phyloP scores from a whole-genome alignment of 2,113 vertebrate genomes.

The Microcebus griseorufus region DNA sequence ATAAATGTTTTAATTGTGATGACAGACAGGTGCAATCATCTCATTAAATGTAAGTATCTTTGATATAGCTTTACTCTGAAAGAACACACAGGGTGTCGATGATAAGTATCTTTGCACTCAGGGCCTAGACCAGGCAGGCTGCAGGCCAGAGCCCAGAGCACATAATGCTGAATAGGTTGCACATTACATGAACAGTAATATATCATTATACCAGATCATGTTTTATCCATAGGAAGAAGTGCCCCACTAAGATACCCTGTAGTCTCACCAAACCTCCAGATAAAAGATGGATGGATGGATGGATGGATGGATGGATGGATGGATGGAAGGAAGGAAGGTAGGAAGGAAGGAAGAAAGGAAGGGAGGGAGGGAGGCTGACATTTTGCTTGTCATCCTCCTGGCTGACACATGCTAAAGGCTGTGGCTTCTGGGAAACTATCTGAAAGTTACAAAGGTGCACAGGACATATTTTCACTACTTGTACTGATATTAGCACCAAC shows the following conservation, averaged over 20 bases:
- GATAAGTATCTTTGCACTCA: conserved; percentile 16
- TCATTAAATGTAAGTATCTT: conserved; percentile 65
- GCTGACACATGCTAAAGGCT: rapidly evolving
- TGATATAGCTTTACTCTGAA: conserved; percentile 58
- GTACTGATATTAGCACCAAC: too few relatives aligned
- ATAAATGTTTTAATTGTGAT: conserved; percentile 68
- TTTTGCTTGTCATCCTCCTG: background rate
- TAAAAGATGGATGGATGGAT: background rate
- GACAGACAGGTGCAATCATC: conserved; percentile 74
- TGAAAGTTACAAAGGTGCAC: background rate
- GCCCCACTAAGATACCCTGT: background rate
- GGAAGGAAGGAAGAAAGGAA: background rate
- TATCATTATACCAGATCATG: background rate
- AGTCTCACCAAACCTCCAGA: background rate
- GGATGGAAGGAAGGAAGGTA: background rate
- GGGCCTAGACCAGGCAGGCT: background rate
- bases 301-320: rapidly evolving
- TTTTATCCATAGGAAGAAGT: background rate
- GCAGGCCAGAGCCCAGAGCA: background rate
- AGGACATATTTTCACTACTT: background rate
- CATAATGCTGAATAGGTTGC: background rate
- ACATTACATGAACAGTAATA: background rate
- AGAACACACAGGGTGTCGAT: conserved; percentile 42
- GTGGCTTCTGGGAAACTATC: background rate
- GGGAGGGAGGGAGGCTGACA: background rate